A percentile compares a stretch with the other conserved stretches of the same genome.
Evolutionary conservation across 2,113 vertebrate genomes (phyloP).

Genomic region (Geococcyx californianus): DNA sequence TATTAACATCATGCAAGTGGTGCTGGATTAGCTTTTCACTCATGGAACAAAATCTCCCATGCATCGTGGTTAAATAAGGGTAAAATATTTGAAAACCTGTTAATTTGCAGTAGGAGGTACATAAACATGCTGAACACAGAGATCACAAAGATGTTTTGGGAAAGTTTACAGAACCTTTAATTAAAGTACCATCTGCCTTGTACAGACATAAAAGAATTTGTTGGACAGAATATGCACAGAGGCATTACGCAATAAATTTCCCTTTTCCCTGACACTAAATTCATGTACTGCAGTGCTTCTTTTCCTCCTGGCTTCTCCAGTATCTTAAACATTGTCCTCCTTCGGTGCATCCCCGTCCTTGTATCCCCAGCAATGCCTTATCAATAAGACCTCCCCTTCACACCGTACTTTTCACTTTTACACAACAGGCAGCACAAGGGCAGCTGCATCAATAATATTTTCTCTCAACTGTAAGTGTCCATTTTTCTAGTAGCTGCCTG

Average conservation of each 20-base stretch:
- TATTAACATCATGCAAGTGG: neutral
- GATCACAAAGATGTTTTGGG: neutral
- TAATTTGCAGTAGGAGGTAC: neutral
- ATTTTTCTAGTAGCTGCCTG: neutral
- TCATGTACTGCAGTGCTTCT: neutral
- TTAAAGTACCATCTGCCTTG: constrained; percentile 38
- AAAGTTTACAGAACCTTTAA: constrained; percentile 35
- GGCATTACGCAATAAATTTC: neutral
- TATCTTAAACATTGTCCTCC: neutral
- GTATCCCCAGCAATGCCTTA: neutral
- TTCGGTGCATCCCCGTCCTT: neutral
- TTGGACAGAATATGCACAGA: neutral
- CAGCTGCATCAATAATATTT: neutral
- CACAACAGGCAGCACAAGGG: neutral
- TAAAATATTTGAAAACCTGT: constrained; percentile 26
- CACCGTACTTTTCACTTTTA: neutral
- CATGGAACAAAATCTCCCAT: neutral
- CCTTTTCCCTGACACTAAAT: neutral
- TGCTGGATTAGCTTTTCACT: neutral
- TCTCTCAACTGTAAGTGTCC: neutral
- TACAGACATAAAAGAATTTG: neutral
- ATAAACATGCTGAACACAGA: neutral
- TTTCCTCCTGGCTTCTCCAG: neutral
- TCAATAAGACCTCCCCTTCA: neutral
- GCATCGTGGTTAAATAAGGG: neutral